Conservation (phyloP, 2,113 vertebrate species). For the Dipodomys spectabilis region DNA sequence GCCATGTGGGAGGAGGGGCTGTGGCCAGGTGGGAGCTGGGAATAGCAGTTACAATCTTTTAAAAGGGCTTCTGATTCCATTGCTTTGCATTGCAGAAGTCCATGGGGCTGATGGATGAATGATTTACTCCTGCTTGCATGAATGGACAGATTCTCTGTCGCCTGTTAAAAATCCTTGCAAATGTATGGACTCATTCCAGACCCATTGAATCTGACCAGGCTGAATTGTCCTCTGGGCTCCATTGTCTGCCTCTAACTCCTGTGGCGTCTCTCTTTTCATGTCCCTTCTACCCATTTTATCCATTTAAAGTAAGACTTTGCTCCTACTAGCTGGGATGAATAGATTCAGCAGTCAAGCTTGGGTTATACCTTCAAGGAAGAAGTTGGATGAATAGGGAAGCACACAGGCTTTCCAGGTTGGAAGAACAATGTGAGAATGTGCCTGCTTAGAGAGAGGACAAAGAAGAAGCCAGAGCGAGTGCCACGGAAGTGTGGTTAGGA, state of each 20-base stretch:
- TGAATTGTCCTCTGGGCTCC: neutral
- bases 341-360: fast-evolving
- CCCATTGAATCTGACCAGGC: neutral
- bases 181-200: neutral
- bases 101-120: neutral
- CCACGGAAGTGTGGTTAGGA: neutral
- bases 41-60: neutral
- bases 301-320: neutral
- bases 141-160: neutral
- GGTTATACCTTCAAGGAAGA: neutral
- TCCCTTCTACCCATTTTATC: neutral
- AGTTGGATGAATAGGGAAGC: neutral
- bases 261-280: neutral
- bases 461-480: neutral
- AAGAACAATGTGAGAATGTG: neutral
- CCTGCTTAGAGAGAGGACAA: neutral
- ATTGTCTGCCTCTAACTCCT: neutral
- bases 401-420: fast-evolving
- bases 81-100: neutral
- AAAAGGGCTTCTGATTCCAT: neutral
- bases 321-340: neutral
- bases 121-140: neutral
- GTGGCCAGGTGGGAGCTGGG: neutral
- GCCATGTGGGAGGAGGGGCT: neutral
- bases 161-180: neutral